Evolutionary conservation across 2,888 invertebrate genomes (phyloP).

Genomic region (Desoria tigrina): DNA sequence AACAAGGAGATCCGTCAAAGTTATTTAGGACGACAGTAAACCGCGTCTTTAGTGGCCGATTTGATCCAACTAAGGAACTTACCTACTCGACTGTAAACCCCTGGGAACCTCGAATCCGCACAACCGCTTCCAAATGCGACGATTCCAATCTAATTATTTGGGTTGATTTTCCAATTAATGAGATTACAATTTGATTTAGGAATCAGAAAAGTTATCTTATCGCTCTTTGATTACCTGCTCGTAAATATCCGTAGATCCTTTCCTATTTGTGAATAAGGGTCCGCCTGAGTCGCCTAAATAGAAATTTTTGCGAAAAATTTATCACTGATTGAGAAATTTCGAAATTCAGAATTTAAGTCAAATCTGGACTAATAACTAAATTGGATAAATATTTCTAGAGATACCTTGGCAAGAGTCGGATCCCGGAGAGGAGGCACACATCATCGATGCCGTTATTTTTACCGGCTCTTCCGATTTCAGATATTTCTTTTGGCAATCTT

Average conservation of each 20-base stretch:
- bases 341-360: too few relatives aligned
- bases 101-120: slow-evolving; percentile 34
- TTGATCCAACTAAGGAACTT: slow-evolving; percentile 39
- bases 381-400: too few relatives aligned
- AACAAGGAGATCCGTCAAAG: too few relatives aligned
- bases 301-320: too few relatives aligned
- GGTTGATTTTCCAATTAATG: not conserved
- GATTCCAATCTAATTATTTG: slow-evolving; percentile 29
- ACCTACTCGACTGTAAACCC: slow-evolving; percentile 35
- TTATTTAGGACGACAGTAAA: not conserved
- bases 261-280: slow-evolving; percentile 23
- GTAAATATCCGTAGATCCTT: slow-evolving; percentile 13
- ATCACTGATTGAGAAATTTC: too few relatives aligned
- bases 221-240: slow-evolving; percentile 11
- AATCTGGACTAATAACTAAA: too few relatives aligned
- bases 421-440: slow-evolving; percentile 35
- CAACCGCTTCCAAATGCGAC: slow-evolving; percentile 37
- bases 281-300: slow-evolving; percentile 18
- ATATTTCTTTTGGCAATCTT: slow-evolving; percentile 11
- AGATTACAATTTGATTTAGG: too few relatives aligned
- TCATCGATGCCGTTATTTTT: slow-evolving; percentile 29
- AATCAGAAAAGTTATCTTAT: too few relatives aligned
- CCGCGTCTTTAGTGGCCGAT: not conserved
- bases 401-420: slow-evolving; percentile 39
- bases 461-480: slow-evolving; percentile 11